These are phyloP conservation scores for Pollenia amentaria DNA, from an alignment of 2,888 invertebrate species.

Conservation along the genomic window DNA sequence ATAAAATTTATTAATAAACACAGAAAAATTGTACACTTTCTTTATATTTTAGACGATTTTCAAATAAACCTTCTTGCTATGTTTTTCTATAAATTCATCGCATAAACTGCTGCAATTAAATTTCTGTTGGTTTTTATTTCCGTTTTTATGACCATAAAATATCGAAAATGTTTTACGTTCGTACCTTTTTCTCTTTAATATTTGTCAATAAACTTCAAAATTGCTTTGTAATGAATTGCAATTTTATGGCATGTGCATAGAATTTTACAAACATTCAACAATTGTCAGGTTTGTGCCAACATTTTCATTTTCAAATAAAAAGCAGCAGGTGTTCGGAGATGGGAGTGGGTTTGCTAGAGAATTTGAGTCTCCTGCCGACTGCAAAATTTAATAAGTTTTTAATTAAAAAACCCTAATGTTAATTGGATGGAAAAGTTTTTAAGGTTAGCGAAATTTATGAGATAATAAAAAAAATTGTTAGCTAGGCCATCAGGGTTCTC, in stretches of 20 bases:
- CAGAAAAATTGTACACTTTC: background rate
- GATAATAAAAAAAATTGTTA: no score
- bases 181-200: background rate
- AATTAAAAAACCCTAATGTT: no score
- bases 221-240: constrained; percentile 21
- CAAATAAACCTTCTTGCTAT: background rate
- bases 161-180: background rate
- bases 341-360: no score
- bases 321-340: background rate
- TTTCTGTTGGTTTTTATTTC: constrained; percentile 10
- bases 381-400: no score
- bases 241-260: constrained; percentile 17
- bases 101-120: constrained; percentile 10
- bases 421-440: no score
- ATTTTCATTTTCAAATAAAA: background rate
- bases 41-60: background rate
- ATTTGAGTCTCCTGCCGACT: no score
- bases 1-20: background rate
- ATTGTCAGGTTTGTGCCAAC: constrained; percentile 27
- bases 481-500: no score
- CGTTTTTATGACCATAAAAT: constrained; percentile 2
- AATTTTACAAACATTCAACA: background rate
- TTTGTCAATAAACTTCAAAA: constrained; percentile 27
- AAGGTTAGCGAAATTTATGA: no score
- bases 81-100: background rate